Evolutionary conservation across 1,140 invertebrate genomes (phyloP).

Genomic region (Euborellia annulipes): DNA sequence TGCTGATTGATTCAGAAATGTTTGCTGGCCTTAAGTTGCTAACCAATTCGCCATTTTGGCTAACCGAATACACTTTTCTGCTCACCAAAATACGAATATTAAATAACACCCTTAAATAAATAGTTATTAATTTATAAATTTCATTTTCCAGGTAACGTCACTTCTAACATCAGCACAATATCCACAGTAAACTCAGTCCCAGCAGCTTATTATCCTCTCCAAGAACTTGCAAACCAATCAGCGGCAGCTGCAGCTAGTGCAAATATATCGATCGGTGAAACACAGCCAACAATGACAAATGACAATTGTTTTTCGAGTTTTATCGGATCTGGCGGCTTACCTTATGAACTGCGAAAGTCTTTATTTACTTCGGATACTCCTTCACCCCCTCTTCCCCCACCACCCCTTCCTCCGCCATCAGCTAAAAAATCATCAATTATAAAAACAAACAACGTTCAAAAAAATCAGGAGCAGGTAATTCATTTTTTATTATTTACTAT

Average conservation of each 20-base stretch:
- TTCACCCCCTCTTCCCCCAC: conserved; percentile 17
- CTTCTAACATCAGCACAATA: conserved; percentile 23
- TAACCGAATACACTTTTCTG: too few species aligned
- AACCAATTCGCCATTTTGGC: too few species aligned
- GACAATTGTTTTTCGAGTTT: conserved; percentile 20
- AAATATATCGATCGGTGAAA: conserved; percentile 21
- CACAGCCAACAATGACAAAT: not conserved
- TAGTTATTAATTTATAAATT: not conserved
- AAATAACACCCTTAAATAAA: too few species aligned
- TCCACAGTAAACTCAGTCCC: conserved; percentile 24
- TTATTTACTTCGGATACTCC: conserved; percentile 16
- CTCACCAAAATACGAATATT: too few species aligned
- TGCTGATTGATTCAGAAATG: too few species aligned
- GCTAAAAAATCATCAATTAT: too few species aligned
- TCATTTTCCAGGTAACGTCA: conserved; percentile 16
- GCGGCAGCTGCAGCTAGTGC: conserved; percentile 19
- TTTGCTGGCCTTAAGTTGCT: too few species aligned
- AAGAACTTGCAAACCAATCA: conserved; percentile 26
- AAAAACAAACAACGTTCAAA: too few species aligned
- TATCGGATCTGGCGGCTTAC: conserved; percentile 23
- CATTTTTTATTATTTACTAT: too few species aligned
- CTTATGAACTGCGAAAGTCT: conserved; percentile 22
- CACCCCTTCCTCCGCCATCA: conserved; percentile 14
- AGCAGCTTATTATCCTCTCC: conserved; percentile 23
- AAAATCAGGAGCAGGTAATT: too few species aligned